A percentile compares a stretch with the other conserved stretches of the same genome.
phyloP scores from a whole-genome alignment of 2,888 invertebrate genomes.

The Cabera pusaria region DNA sequence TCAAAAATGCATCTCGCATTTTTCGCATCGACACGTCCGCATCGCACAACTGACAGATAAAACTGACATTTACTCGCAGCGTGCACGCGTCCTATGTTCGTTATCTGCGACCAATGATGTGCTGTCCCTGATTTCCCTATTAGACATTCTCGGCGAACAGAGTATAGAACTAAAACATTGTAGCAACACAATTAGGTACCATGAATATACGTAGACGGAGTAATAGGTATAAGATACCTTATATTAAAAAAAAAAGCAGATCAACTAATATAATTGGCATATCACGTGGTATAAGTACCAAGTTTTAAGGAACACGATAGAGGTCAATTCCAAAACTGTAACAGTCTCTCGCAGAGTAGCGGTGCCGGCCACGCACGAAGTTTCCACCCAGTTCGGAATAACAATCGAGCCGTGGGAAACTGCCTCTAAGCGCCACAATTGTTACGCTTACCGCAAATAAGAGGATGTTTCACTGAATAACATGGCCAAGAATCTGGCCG shows the following conservation, averaged over 20 bases:
- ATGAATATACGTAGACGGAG: neutral
- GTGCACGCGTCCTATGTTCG: no score
- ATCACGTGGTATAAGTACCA: neutral
- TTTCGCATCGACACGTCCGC: no score
- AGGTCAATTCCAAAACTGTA: conserved; percentile 52
- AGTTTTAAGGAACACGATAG: conserved; percentile 1
- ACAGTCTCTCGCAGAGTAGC: conserved; percentile 48
- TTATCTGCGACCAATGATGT: no score
- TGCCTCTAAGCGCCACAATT: conserved; percentile 58
- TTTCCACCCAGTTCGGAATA: conserved; percentile 58
- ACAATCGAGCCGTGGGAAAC: conserved; percentile 77
- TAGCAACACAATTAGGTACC: conserved; percentile 1
- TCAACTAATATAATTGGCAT: no score
- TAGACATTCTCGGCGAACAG: no score
- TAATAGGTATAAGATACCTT: no score
- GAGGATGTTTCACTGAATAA: conserved; percentile 48
- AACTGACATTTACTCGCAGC: no score
- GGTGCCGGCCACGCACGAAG: conserved; percentile 61
- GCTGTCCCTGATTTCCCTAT: no score
- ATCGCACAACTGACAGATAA: no score
- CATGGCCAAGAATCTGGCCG: conserved; percentile 35
- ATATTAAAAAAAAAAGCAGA: no score
- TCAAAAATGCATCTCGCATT: no score
- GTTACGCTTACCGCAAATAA: conserved; percentile 53
- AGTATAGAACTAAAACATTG: no score